phyloP scores from a whole-genome alignment of 2,888 invertebrate species.

The Molorchus minor region DNA sequence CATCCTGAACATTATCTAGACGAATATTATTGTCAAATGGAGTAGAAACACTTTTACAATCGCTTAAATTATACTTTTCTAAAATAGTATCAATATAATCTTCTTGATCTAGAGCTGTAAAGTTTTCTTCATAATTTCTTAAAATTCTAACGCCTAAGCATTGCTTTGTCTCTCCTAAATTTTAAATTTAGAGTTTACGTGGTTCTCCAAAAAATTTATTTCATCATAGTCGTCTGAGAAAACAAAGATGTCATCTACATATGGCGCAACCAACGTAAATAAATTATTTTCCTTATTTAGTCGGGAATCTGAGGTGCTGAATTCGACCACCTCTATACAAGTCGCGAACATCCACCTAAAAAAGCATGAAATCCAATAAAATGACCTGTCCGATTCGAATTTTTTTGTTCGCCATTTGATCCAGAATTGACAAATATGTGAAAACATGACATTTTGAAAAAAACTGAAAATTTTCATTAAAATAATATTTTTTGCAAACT shows the following conservation, averaged over 20 bases:
- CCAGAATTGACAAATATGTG: too few species aligned
- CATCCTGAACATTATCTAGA: constrained; percentile 1
- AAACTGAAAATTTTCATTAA: too few species aligned
- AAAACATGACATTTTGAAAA: too few species aligned
- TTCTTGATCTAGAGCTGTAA: constrained; percentile 33
- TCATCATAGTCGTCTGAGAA: constrained; percentile 38
- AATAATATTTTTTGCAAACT: too few species aligned
- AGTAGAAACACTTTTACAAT: constrained; percentile 19
- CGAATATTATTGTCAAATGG: constrained; percentile 12
- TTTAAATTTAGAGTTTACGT: constrained; percentile 37
- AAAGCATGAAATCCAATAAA: too few species aligned
- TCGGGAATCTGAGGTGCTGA: too few species aligned
- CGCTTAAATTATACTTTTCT: not conserved
- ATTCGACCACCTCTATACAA: too few species aligned
- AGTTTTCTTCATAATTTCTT: constrained; percentile 18
- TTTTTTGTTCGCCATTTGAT: too few species aligned
- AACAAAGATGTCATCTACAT: constrained; percentile 45
- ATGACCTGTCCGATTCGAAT: too few species aligned
- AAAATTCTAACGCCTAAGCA: constrained; percentile 31
- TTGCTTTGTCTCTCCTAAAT: constrained; percentile 31
- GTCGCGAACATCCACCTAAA: too few species aligned
- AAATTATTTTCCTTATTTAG: constrained; percentile 15
- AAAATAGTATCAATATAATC: constrained; percentile 25
- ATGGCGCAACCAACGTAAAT: constrained; percentile 30
- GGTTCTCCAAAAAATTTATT: constrained; percentile 25